Evolutionary conservation across 2,888 invertebrate genomes (phyloP).

Genomic region (Phytoseiulus persimilis): DNA sequence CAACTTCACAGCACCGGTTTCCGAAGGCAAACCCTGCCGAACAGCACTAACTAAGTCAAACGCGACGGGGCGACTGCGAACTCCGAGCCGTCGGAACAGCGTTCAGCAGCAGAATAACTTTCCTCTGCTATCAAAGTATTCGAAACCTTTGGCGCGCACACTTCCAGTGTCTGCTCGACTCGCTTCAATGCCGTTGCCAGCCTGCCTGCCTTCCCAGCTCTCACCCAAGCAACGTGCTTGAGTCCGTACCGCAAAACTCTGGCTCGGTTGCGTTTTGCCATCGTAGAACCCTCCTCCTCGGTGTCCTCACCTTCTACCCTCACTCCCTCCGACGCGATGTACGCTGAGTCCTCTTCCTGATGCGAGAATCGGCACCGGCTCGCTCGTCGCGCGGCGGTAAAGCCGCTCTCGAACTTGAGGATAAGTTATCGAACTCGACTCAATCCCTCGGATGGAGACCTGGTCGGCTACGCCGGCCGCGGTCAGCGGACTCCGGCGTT

Average conservation of each 20-base stretch:
- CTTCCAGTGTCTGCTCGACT: background rate
- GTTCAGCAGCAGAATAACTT: background rate
- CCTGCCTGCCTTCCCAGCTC: background rate
- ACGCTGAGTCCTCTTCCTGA: background rate
- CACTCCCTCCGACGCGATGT: background rate
- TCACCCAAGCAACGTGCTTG: constrained; percentile 5
- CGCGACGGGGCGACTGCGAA: background rate
- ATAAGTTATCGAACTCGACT: too few relatives aligned
- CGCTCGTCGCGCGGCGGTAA: background rate
- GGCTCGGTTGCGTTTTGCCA: background rate
- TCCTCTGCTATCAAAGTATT: background rate
- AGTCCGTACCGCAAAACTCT: background rate
- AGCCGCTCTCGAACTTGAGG: too few relatives aligned
- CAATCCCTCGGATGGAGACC: too few relatives aligned
- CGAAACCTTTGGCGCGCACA: background rate
- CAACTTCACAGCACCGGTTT: background rate
- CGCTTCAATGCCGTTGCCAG: background rate
- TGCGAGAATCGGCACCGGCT: background rate
- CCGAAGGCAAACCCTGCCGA: background rate
- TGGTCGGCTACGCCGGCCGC: too few relatives aligned
- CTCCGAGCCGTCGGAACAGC: background rate
- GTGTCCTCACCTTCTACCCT: background rate
- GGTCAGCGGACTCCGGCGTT: too few relatives aligned
- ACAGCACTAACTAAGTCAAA: background rate
- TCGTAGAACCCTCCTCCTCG: background rate